Conservation (phyloP, 2,113 vertebrate genomes). For the Lepus timidus region DNA sequence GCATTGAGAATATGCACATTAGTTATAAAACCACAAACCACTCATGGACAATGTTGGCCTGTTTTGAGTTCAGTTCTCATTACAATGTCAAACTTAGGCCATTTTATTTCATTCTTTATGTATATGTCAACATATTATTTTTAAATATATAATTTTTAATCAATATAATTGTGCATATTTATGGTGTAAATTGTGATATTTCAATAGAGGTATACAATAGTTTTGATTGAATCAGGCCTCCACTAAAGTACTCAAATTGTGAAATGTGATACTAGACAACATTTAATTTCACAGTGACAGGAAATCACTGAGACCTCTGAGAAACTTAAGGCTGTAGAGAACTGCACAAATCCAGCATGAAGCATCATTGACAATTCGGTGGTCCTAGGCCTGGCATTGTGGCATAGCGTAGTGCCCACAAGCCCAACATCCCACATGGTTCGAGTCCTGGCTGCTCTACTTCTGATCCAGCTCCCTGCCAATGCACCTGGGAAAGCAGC, state of each 20-base stretch:
- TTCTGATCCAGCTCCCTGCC: too few relatives aligned
- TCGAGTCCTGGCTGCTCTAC: too few relatives aligned
- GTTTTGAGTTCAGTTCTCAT: neutral
- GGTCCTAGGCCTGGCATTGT: too few relatives aligned
- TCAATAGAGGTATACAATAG: too few relatives aligned
- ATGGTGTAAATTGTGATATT: too few relatives aligned
- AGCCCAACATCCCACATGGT: too few relatives aligned
- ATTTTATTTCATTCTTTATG: neutral
- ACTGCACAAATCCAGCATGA: neutral
- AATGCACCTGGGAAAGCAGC: too few relatives aligned
- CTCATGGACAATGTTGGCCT: neutral
- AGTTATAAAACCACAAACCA: neutral
- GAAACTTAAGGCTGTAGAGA: neutral
- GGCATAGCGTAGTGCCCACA: too few relatives aligned
- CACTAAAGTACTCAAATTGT: neutral
- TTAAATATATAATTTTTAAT: too few relatives aligned
- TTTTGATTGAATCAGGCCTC: neutral
- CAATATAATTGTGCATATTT: too few relatives aligned
- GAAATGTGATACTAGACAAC: neutral
- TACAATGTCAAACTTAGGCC: neutral
- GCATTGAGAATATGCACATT: neutral
- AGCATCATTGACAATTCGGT: neutral
- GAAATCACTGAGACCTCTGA: slow-evolving; percentile 19
- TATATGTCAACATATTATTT: neutral
- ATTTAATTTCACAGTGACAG: slow-evolving; percentile 30